Base-by-base conservation (phyloP, 2,113 vertebrate species). In the Nansenia antarctica region DNA sequence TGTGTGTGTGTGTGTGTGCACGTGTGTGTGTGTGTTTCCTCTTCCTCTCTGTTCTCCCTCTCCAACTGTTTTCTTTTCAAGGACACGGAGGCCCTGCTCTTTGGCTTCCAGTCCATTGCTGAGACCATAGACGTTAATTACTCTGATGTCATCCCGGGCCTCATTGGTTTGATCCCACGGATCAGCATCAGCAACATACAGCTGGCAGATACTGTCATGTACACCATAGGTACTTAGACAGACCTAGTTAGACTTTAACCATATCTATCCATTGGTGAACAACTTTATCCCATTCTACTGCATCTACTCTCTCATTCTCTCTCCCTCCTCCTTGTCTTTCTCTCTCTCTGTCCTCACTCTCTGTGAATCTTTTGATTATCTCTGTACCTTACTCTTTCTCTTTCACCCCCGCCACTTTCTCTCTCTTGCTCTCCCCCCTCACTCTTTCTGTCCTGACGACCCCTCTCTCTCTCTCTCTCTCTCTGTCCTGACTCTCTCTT, bases 21-120 rank as follows among this genome's bases (percentile, higher is more conserved):
- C n/a, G n/a, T n/a, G n/a, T n/a, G n/a, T n/a, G n/a, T n/a, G n/a
- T n/a, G n/a, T n/a, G n/a, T n/a, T n/a, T n/a, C n/a, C n/a, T n/a
- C n/a, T n/a, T n/a, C n/a, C 15, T 59, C 27, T 31, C 7, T 58
- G n/a, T n/a, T 15, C 32, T 58, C 11, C 20, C 1, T 57, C 29
- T 18, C 12, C 12, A 12, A 54, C 42, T 47, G 22, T 26, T 3
- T 26, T 75, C 14, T 54, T 55, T 65, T 2, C 49, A 12, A 99
- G 98, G 95, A 99, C 88, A 97, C 94, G 0, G 98, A 99, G 83
- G 95, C 96, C 14, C 88, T 99, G 86, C 88, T 99, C 31, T 99
- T 97, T 2, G 96, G 96, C 76, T 99, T 99, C 92, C 96, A 99
- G 81, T 98, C 98, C 87, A 98, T 99, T n/a, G 96, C 98, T 0